Percentiles rank a stretch among this genome's conserved stretches.
These are phyloP conservation scores for Nebria brevicollis DNA, from an alignment of 2,888 invertebrate species.

Conservation along the genomic window DNA sequence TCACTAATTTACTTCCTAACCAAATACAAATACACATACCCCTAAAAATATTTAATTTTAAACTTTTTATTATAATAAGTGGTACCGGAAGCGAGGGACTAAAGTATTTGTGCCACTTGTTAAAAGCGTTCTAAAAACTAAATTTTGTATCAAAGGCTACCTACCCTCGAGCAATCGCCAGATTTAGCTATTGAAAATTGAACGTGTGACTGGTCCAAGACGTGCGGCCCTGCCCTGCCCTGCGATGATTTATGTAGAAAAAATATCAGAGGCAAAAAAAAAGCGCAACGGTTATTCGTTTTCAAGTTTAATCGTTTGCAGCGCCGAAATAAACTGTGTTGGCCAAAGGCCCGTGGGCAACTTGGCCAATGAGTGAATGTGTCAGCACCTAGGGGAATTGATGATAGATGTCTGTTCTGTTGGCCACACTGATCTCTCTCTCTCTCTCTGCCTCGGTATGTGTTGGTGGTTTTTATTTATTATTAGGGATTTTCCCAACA, in stretches of 20 bases:
- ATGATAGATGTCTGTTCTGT: conserved; percentile 16
- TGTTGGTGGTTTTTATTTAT: conserved; percentile 4
- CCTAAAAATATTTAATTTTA: no score
- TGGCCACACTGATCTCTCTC: background rate
- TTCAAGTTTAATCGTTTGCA: background rate
- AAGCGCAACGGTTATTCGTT: background rate
- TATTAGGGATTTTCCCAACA: background rate
- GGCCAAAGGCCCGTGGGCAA: conserved; percentile 4
- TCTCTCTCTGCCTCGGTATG: background rate
- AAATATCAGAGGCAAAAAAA: background rate
- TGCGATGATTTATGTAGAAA: conserved; percentile 33
- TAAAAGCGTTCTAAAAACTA: no score
- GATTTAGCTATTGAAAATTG: background rate
- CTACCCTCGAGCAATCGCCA: background rate
- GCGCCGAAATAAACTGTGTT: background rate
- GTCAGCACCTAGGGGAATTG: conserved; percentile 29
- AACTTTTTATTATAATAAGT: no score
- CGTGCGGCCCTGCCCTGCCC: background rate
- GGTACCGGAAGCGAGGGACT: no score
- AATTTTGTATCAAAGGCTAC: no score
- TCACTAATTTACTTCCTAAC: no score
- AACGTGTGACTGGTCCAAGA: background rate
- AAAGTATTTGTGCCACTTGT: no score
- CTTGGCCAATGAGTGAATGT: conserved; percentile 5
- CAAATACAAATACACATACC: no score